A percentile compares a stretch with the other conserved stretches of the same genome.
Conservation (phyloP, 2,888 invertebrate species). For the Eristalis arbustorum region DNA sequence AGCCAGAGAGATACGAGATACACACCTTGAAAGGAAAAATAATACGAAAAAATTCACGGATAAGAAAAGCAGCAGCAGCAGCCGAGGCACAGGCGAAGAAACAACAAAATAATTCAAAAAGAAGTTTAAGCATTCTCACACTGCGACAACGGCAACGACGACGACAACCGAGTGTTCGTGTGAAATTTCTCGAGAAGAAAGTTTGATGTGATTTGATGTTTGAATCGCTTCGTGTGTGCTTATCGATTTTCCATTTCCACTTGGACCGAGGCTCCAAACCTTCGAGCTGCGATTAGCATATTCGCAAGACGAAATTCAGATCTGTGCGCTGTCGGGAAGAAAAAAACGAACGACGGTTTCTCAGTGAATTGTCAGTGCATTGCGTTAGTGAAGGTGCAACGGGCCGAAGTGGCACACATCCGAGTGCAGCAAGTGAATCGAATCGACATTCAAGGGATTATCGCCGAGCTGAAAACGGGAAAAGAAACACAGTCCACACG, state of each 20-base stretch:
- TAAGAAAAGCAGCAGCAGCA: neutral
- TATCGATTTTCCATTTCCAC: conserved; percentile 32
- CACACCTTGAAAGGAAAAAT: conserved; percentile 69
- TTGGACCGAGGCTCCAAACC: conserved; percentile 9
- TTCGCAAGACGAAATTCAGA: conserved; percentile 4
- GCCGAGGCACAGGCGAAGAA: neutral
- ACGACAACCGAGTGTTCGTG: conserved; percentile 34
- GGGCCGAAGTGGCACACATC: conserved; percentile 18
- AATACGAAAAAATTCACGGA: conserved; percentile 43
- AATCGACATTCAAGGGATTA: conserved; percentile 51
- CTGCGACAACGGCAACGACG: conserved; percentile 27
- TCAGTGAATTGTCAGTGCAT: neutral
- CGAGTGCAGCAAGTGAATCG: conserved; percentile 22
- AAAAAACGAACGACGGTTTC: too few species aligned
- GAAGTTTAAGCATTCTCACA: conserved; percentile 54
- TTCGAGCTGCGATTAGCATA: conserved; percentile 19
- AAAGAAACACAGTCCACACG: neutral
- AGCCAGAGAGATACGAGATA: conserved; percentile 54
- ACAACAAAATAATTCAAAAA: conserved; percentile 42
- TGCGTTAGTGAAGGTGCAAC: conserved; percentile 7
- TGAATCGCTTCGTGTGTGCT: conserved; percentile 4
- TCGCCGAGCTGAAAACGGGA: neutral
- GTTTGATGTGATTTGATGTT: conserved; percentile 60
- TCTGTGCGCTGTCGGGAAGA: neutral
- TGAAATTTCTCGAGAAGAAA: conserved; percentile 69